These are phyloP conservation scores for Helicolenus hilgendorfi DNA, from an alignment of 2,797 vertebrate species.

Conservation along the genomic window DNA sequence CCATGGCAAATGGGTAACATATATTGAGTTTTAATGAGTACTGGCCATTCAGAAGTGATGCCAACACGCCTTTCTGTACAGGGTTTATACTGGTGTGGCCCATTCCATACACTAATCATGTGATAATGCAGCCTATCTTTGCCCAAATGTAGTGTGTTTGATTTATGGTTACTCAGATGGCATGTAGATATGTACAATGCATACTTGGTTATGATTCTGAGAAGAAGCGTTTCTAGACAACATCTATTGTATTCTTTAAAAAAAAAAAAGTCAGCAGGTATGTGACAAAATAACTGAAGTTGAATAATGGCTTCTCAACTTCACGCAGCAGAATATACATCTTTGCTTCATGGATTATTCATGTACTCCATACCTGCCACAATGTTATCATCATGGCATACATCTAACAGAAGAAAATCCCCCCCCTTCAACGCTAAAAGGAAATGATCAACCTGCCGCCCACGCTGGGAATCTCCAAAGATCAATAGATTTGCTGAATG, in stretches of 20 bases:
- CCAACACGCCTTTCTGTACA: neutral
- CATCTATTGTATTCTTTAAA: constrained; percentile 40
- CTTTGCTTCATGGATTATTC: constrained; percentile 85
- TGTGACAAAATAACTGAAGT: constrained; percentile 72
- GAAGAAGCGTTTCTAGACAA: constrained; percentile 58
- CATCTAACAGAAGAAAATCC: constrained; percentile 73
- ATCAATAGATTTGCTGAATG: constrained; percentile 48
- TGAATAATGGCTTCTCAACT: constrained; percentile 84
- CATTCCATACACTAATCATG: neutral
- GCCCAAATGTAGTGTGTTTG: constrained; percentile 34
- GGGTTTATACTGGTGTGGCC: neutral
- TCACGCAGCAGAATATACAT: constrained; percentile 75
- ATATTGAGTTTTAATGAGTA: neutral
- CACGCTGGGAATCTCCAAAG: constrained; percentile 40
- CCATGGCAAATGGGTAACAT: neutral
- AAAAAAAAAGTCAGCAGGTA: constrained; percentile 29
- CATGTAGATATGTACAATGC: constrained; percentile 56
- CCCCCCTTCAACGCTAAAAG: constrained; percentile 40
- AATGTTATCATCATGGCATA: constrained; percentile 82
- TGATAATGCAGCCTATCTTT: constrained; percentile 26
- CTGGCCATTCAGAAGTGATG: neutral
- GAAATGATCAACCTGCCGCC: constrained; percentile 66
- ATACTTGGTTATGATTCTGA: constrained; percentile 60
- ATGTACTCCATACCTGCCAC: constrained; percentile 76
- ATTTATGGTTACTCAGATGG: constrained; percentile 61